Evolutionary conservation across 2,113 vertebrate species (phyloP).

Genomic region (Cebus imitator): DNA sequence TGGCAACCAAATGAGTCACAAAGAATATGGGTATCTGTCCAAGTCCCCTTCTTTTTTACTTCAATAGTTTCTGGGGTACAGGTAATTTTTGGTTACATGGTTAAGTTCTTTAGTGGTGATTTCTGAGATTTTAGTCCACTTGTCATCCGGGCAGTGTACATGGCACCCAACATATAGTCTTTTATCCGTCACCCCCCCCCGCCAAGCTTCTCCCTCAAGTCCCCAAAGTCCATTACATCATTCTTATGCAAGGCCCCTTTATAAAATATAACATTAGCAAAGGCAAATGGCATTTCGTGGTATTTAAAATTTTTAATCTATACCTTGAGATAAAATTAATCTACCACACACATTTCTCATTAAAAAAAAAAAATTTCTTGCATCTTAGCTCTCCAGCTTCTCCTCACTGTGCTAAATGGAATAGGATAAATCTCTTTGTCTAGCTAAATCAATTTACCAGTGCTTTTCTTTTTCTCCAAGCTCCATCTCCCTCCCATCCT

Average conservation of each 20-base stretch:
- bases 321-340: conserved; percentile 11
- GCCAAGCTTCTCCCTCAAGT: no score
- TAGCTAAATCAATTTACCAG: not conserved
- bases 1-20: not conserved
- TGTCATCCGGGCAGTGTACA: no score
- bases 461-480: not conserved
- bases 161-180: no score
- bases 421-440: not conserved
- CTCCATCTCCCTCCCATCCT: not conserved
- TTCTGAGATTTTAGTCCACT: no score
- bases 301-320: not conserved
- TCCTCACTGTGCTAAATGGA: not conserved
- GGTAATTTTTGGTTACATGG: no score
- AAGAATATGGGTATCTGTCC: not conserved
- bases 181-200: no score
- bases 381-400: not conserved
- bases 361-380: not conserved
- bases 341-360: not conserved
- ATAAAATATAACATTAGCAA: not conserved
- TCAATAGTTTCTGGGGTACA: no score
- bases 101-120: no score
- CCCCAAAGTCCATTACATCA: no score
- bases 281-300: not conserved
- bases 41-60: not conserved
- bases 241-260: not conserved